Percentiles rank a stretch among this genome's conserved stretches.
Conservation (phyloP, 2,113 vertebrate species). For the Eurystomus gularis region DNA sequence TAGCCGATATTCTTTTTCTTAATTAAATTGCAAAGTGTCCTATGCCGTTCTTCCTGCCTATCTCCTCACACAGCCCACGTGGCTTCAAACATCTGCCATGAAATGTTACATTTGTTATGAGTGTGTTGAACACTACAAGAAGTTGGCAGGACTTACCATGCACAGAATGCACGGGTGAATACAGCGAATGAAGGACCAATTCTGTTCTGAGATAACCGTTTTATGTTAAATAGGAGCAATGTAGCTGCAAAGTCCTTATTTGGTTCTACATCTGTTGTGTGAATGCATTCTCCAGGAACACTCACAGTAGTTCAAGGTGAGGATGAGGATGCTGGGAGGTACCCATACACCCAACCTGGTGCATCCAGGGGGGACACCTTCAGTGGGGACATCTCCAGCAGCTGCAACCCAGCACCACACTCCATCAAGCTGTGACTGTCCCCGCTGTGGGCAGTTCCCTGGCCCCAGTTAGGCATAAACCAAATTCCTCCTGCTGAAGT, state of each 20-base stretch:
- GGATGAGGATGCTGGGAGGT: background rate
- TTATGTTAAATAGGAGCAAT: background rate
- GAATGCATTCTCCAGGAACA: background rate
- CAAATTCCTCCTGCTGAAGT: background rate
- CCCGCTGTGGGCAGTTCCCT: background rate
- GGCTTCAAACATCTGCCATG: background rate
- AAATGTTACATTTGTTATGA: background rate
- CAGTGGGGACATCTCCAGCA: background rate
- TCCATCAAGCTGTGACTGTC: background rate
- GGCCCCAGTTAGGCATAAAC: background rate
- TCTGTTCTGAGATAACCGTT: background rate
- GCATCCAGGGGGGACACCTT: no score
- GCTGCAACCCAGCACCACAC: background rate
- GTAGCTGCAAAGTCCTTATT: background rate
- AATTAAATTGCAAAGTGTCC: background rate
- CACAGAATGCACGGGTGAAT: background rate
- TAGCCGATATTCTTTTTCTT: background rate
- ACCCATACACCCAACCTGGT: accelerated
- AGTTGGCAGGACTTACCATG: background rate
- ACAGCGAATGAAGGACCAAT: background rate
- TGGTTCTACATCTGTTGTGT: background rate
- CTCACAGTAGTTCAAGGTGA: background rate
- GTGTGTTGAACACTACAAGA: no score
- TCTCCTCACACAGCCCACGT: background rate
- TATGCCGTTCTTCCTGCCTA: background rate